Conservation (phyloP, 2,888 invertebrate genomes). For the Drosophila mimetica region DNA sequence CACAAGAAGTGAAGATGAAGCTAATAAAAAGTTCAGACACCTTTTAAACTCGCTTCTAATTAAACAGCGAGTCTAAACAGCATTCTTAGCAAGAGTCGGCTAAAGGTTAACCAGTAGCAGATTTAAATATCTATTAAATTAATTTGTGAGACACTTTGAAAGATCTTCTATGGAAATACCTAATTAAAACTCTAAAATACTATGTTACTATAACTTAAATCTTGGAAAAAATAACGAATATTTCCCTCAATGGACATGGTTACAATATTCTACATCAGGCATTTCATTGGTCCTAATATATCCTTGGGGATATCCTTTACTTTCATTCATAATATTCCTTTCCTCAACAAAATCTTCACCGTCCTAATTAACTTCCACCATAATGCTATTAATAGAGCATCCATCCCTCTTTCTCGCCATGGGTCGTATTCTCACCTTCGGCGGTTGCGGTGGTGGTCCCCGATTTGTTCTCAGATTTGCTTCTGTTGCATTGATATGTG, state of each 20-base stretch:
- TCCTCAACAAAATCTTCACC: not conserved
- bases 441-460: conserved; percentile 93
- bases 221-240: too few species aligned
- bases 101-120: not conserved
- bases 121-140: not conserved
- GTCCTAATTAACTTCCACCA: not conserved
- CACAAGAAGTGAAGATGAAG: too few species aligned
- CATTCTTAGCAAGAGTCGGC: not conserved
- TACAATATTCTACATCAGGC: too few species aligned
- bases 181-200: not conserved
- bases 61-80: not conserved
- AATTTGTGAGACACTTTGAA: not conserved
- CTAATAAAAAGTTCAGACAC: conserved; percentile 2
- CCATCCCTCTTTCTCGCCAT: conserved; percentile 29
- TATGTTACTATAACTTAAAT: too few species aligned
- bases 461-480: conserved; percentile 85
- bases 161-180: not conserved
- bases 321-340: too few species aligned
- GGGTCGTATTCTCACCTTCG: conserved; percentile 81
- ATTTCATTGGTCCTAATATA: not conserved
- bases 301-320: not conserved
- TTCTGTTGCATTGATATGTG: conserved; percentile 83
- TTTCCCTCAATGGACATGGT: too few species aligned
- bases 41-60: not conserved
- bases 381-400: conserved; percentile 8